phyloP scores from a whole-genome alignment of 2,113 vertebrate species.

The Burhinus oedicnemus region DNA sequence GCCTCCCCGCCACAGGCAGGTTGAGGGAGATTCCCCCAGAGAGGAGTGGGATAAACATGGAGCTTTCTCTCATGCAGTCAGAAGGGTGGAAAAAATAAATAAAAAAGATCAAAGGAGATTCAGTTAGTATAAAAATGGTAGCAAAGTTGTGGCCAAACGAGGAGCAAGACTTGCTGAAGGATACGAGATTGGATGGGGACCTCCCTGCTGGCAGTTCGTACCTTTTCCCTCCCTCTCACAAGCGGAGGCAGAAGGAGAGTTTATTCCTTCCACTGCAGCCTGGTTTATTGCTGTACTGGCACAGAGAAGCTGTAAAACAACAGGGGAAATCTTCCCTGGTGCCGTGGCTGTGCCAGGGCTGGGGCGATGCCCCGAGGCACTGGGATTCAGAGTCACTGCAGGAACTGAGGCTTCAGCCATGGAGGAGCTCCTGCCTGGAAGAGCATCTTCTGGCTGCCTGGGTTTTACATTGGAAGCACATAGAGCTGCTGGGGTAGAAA shows the following conservation, averaged over 20 bases:
- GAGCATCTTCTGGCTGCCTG: background rate
- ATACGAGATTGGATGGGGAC: background rate
- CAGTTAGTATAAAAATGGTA: background rate
- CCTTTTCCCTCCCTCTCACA: background rate
- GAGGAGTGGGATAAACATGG: background rate
- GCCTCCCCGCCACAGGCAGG: rapidly evolving
- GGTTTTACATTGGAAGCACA: background rate
- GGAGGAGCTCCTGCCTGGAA: background rate
- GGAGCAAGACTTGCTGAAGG: background rate
- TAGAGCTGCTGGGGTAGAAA: background rate
- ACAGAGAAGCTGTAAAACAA: background rate
- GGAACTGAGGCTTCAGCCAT: background rate
- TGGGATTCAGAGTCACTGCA: background rate
- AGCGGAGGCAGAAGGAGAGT: background rate
- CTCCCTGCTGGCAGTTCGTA: background rate
- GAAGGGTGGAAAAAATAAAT: background rate
- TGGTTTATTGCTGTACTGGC: conserved; percentile 10
- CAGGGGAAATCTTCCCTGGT: background rate
- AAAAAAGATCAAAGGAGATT: background rate
- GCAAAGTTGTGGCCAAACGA: background rate
- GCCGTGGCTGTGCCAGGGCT: background rate
- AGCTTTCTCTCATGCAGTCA: background rate
- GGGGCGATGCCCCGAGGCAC: background rate
- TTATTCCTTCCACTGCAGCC: background rate
- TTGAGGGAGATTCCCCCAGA: background rate